These are phyloP conservation scores for Oreocharis arfaki DNA, from an alignment of 2,113 vertebrate genomes.

Conservation along the genomic window DNA sequence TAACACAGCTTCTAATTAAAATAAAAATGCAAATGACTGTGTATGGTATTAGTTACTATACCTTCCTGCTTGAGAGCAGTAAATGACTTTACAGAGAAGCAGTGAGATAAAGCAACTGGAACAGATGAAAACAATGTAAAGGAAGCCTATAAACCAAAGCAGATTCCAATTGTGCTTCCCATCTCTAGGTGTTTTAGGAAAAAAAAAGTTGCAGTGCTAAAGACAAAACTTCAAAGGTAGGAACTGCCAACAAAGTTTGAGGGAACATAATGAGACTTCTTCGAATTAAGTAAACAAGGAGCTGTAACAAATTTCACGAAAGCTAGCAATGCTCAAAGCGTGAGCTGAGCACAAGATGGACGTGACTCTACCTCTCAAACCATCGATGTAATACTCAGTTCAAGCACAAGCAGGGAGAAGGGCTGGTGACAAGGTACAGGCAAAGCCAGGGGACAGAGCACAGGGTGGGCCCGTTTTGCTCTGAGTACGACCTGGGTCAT, in stretches of 20 bases:
- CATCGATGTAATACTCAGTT: neutral
- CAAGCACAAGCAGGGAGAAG: neutral
- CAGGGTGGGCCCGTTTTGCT: neutral
- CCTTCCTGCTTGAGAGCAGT: neutral
- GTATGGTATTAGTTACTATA: neutral
- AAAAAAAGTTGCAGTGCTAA: neutral
- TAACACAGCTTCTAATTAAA: neutral
- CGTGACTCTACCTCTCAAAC: neutral
- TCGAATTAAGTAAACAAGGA: neutral
- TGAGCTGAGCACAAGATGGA: neutral
- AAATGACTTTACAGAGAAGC: conserved; percentile 5
- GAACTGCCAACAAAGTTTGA: neutral
- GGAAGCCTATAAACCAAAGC: neutral
- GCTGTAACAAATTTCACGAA: neutral
- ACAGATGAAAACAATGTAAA: neutral
- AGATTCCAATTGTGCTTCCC: neutral
- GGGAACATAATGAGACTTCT: neutral
- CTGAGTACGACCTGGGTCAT: accelerated
- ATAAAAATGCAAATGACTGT: conserved; percentile 24
- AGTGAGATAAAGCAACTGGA: neutral
- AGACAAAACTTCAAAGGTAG: neutral
- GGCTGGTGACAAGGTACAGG: neutral
- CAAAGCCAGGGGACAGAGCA: neutral
- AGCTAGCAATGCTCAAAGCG: neutral
- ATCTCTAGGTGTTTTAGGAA: neutral